Conservation (phyloP, 2,888 invertebrate species). For the Archips crataeganus region DNA sequence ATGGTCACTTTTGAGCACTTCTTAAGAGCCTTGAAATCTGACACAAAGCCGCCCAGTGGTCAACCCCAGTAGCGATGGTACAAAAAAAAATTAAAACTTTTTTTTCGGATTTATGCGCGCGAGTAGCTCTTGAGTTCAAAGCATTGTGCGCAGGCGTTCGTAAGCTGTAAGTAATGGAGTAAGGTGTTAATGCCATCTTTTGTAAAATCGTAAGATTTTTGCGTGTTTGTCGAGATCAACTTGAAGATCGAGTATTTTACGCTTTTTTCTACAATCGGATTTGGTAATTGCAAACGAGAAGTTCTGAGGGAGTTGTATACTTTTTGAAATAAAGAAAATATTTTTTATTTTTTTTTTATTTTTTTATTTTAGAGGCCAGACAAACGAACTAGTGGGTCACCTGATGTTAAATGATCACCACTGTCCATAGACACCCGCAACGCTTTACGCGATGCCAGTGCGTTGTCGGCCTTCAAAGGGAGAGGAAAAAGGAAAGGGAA, state of each 20-base stretch:
- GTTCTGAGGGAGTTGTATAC: no score
- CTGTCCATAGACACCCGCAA: no score
- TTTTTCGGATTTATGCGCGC: conserved; percentile 58
- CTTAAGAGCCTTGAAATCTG: conserved; percentile 59
- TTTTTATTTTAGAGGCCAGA: no score
- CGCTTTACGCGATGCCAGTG: no score
- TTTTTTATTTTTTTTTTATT: no score
- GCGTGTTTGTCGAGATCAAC: conserved; percentile 19
- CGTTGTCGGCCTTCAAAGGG: no score
- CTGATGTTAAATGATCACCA: no score
- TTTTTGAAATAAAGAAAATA: no score
- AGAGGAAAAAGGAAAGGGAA: no score
- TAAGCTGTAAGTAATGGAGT: conserved; percentile 46
- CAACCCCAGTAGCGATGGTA: conserved; percentile 53
- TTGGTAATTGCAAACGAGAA: no score
- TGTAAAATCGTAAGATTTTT: conserved; percentile 16
- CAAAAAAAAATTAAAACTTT: conserved; percentile 49
- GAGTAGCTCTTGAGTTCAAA: conserved; percentile 48
- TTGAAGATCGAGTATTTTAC: not conserved
- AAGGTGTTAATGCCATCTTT: conserved; percentile 39
- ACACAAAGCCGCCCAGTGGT: conserved; percentile 63
- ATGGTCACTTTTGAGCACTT: conserved; percentile 58
- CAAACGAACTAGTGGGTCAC: no score
- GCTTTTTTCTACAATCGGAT: not conserved
- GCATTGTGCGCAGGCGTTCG: conserved; percentile 65